Base-by-base conservation (phyloP, 2,113 vertebrate species). In the Xenopus laevis region DNA sequence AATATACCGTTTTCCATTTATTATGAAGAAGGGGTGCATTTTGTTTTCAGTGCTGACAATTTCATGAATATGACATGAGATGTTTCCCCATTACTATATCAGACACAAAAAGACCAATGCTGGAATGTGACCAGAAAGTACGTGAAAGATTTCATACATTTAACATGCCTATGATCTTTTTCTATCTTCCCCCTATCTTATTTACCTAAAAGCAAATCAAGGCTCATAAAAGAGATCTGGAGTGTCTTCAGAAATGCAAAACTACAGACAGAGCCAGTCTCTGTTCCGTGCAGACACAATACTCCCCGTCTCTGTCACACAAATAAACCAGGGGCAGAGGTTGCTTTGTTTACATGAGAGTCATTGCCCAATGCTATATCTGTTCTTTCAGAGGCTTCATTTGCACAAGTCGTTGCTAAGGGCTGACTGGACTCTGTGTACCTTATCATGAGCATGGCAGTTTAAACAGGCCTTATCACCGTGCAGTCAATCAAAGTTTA, bases 391-490 rank as follows among this genome's bases (percentile, higher is more conserved):
- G 82, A 83, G 79, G 71, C 79, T 79, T 81, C 65, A 77, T 79
- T 76, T 44, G 4, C 71, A 10, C 16, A 18, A 76, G 53, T 20
- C 4, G 85, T 87, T 86, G 86, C 88, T 86, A 83, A 78, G 87
- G 80, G 79, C 63, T 3, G 12, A 0, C 12, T 74, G 65, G 83
- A 80, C 85, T 87, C 80, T 84, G 81, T 82, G 79, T 84, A 79
- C 88, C 92, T 94, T 98, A 96, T 96, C 93, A 55, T 87, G 89
- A 89, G 89, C 89, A 94, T 92, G 92, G 92, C 92, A 95, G 93
- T 94, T 98, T 96, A 97, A 97, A 96, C 93, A 95, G 91, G 84
- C 86, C 93, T 98, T 98, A 98, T 98, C 94, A 78, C 91, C 95
- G 93, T 93, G 92, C 93, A 91, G 92, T 96, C 96, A 95, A 95